Conservation (phyloP, 1,140 invertebrate genomes). For the Bradynema listronoti region DNA sequence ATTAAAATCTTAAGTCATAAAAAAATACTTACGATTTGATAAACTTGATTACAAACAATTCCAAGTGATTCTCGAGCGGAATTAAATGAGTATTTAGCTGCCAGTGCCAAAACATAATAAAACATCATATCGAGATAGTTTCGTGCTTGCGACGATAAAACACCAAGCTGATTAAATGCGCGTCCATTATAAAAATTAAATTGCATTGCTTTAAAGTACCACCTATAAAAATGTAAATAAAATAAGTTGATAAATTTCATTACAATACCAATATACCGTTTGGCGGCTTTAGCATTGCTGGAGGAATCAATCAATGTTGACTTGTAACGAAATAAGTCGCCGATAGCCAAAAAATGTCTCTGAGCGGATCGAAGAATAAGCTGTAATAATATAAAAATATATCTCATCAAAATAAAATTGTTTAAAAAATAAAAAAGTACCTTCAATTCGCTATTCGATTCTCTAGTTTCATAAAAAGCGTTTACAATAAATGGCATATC, state of each 20-base stretch:
- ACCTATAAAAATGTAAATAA: too few species aligned
- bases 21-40: not conserved
- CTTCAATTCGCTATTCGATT: too few species aligned
- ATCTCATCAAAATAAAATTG: too few species aligned
- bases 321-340: not conserved
- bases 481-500: too few species aligned
- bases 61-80: not conserved
- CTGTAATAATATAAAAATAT: conserved; percentile 6
- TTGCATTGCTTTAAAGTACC: conserved; percentile 5
- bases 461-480: too few species aligned
- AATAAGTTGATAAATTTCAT: not conserved
- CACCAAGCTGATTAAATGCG: conserved; percentile 4
- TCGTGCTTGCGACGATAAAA: conserved; percentile 2
- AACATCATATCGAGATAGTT: conserved; percentile 1
- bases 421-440: too few species aligned
- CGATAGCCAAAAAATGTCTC: conserved; percentile 3
- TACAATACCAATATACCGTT: not conserved
- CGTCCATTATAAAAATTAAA: conserved; percentile 1
- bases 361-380: not conserved
- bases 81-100: not conserved
- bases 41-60: not conserved
- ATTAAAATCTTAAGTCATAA: too few species aligned
- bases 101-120: conserved; percentile 1
- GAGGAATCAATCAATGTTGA: not conserved
- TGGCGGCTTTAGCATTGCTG: not conserved